Base-by-base conservation (phyloP, 2,888 invertebrate species). In the Ctenicera cuprea region DNA sequence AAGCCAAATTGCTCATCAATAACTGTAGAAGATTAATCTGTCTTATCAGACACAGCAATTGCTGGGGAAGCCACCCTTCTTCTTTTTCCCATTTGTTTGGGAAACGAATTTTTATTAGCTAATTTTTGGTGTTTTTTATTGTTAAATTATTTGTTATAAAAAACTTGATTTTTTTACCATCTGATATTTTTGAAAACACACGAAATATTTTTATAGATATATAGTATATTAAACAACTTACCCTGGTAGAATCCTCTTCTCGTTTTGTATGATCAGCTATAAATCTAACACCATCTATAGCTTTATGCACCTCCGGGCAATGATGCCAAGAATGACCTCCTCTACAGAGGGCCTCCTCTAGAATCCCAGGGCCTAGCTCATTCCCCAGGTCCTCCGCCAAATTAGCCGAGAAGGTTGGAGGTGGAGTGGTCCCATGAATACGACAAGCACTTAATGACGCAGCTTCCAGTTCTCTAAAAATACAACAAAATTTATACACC, bases 201-300 rank as follows among this genome's bases (percentile, higher is more conserved):
- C n/a, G n/a, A n/a, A n/a, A n/a, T n/a, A n/a, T n/a, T n/a, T n/a
- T n/a, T n/a, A n/a, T n/a, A n/a, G n/a, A n/a, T n/a, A n/a, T n/a
- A n/a, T n/a, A n/a, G n/a, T n/a, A n/a, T n/a, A n/a, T n/a, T n/a
- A n/a, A n/a, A 14, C n/a, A 12, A 87, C 90, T 89, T 86, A 96
- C 96, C 90, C 95, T 91, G 67, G 95, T 95, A 73, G 96, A 95
- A 86, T 97, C 96, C 87, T 97, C 96, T 87, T 96, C 96, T 84
- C 95, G 92, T 83, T 95, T 93, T 71, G 96, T 96, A 87, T 97
- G 96, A 87, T 97, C 96, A 62, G 97, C 97, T 83, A 97, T 97
- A 86, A 95, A 97, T 83, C 94, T 92, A 80, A 97, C 95, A 78
- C 96, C 96, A 86, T 96, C 96, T 87, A 96, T 96, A 82, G 97